Evolutionary conservation across 2,113 vertebrate species (phyloP).

Genomic region (Prochilodus magdalenae): DNA sequence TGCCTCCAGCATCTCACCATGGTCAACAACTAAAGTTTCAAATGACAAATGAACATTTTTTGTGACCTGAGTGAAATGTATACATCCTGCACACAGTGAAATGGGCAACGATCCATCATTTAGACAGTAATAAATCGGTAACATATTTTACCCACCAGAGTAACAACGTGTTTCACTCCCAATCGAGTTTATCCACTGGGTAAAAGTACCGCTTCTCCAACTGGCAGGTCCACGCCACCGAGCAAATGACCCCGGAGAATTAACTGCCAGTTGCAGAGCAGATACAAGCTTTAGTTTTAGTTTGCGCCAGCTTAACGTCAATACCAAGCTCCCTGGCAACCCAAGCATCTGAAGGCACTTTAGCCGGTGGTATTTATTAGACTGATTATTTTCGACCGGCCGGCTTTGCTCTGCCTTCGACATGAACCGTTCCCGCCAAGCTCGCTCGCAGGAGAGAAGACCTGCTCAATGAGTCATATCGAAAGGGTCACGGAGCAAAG

Average conservation of each 20-base stretch:
- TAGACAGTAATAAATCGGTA: not conserved
- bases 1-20: not conserved
- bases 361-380: constrained; percentile 10
- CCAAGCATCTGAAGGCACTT: not conserved
- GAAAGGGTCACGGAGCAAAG: not conserved
- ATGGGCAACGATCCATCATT: not conserved
- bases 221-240: not conserved
- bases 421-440: not conserved
- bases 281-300: constrained; percentile 6
- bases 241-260: not conserved
- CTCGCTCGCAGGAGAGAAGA: not conserved
- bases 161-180: not conserved
- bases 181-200: not conserved
- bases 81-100: not conserved
- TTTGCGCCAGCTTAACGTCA: constrained; percentile 17
- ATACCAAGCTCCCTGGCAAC: constrained; percentile 12
- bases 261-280: not conserved
- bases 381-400: constrained; percentile 29
- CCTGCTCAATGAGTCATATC: constrained; percentile 2
- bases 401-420: constrained; percentile 7
- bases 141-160: not conserved
- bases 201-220: not conserved
- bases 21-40: not conserved
- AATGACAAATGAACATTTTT: too few relatives aligned
- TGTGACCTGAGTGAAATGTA: too few relatives aligned